Evolutionary conservation across 2,888 invertebrate species (phyloP).

Genomic region (Hirtodrosophila alboralis): DNA sequence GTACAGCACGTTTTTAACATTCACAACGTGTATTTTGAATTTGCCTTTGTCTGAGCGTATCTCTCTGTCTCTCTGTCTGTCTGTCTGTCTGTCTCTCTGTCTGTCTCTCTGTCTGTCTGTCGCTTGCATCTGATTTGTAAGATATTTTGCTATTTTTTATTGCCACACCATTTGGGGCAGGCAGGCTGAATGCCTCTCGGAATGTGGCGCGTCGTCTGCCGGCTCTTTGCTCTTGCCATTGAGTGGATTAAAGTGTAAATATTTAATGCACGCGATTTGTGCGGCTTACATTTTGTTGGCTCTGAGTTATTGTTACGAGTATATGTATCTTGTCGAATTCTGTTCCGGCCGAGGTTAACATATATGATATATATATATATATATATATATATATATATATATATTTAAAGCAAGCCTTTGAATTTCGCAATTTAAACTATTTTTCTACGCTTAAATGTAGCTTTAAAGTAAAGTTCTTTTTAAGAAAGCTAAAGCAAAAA

Average conservation of each 20-base stretch:
- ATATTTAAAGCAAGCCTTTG: constrained; percentile 23
- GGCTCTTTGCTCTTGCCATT: constrained; percentile 69
- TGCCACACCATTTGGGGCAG: constrained; percentile 65
- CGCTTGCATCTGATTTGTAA: constrained; percentile 70
- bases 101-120: constrained; percentile 37
- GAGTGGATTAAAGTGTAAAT: constrained; percentile 79
- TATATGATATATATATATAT: too few relatives aligned
- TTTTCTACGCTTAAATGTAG: too few relatives aligned
- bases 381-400: neutral
- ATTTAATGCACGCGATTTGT: constrained; percentile 75
- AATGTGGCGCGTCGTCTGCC: constrained; percentile 42
- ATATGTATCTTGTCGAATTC: constrained; percentile 11
- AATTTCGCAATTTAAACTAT: too few relatives aligned
- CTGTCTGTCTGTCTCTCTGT: constrained; percentile 29
- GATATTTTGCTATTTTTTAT: constrained; percentile 79
- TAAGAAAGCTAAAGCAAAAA: too few relatives aligned
- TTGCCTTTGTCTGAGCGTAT: constrained; percentile 48
- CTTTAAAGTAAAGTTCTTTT: too few relatives aligned
- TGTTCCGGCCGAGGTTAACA: too few relatives aligned
- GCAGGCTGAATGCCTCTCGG: too few relatives aligned
- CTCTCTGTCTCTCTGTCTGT: constrained; percentile 35
- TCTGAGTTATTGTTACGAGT: constrained; percentile 64
- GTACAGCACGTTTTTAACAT: constrained; percentile 65
- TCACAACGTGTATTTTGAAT: constrained; percentile 58
- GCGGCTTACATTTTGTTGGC: constrained; percentile 58